These are phyloP conservation scores for Cataglyphis livida DNA, from an alignment of 2,888 invertebrate genomes.

Conservation along the genomic window DNA sequence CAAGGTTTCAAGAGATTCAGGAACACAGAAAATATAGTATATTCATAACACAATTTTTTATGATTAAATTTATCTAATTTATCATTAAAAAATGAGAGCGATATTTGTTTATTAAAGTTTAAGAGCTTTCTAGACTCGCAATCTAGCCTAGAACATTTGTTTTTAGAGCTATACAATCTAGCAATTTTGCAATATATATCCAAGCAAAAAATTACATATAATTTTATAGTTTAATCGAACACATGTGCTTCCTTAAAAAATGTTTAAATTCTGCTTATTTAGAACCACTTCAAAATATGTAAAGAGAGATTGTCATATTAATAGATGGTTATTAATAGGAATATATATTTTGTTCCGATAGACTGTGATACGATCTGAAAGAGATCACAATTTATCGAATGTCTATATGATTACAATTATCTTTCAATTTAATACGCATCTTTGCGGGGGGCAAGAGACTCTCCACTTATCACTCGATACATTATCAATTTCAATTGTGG, in stretches of 20 bases:
- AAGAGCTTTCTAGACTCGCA: neutral
- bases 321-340: neutral
- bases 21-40: neutral
- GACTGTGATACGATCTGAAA: slow-evolving; percentile 23
- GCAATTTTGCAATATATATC: neutral
- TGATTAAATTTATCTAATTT: slow-evolving; percentile 32
- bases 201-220: neutral
- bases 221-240: neutral
- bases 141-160: neutral
- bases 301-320: neutral
- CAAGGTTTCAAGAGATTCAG: neutral
- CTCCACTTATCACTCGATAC: slow-evolving; percentile 31
- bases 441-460: slow-evolving; percentile 64
- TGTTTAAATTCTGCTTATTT: neutral
- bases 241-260: neutral
- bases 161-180: neutral
- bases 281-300: neutral
- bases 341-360: slow-evolving; percentile 9
- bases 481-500: slow-evolving; percentile 5
- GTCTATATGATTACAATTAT: neutral
- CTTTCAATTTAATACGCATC: slow-evolving; percentile 31
- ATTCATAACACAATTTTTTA: neutral
- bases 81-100: neutral
- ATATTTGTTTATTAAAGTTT: slow-evolving; percentile 20
- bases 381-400: slow-evolving; percentile 6